Evolutionary conservation across 2,113 vertebrate genomes (phyloP).

Genomic region (Panthera uncia): DNA sequence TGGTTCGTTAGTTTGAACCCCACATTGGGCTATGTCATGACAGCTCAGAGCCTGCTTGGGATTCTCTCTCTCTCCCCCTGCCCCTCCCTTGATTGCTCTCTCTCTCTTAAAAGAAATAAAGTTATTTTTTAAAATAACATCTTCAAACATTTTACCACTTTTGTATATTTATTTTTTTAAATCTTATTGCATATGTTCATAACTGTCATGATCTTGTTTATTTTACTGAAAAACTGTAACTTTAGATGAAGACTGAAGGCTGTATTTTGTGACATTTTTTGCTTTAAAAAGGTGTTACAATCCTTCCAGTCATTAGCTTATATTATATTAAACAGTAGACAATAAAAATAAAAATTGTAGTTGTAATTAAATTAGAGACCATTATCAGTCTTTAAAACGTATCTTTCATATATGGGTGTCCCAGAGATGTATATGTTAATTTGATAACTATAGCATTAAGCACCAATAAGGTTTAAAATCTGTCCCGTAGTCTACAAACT

Average conservation of each 20-base stretch:
- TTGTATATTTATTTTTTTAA: background rate
- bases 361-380: background rate
- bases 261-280: slow-evolving; percentile 30
- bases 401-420: background rate
- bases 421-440: background rate
- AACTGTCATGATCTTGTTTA: background rate
- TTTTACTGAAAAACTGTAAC: background rate
- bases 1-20: too few species aligned
- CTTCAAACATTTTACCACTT: background rate
- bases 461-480: background rate
- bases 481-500: background rate
- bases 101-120: too few species aligned
- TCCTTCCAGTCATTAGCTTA: slow-evolving; percentile 58
- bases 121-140: background rate
- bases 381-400: background rate
- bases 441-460: background rate
- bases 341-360: background rate
- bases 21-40: too few species aligned
- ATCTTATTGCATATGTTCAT: background rate
- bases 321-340: slow-evolving; percentile 19
- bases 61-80: too few species aligned
- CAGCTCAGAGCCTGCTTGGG: too few species aligned
- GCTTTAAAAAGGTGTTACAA: slow-evolving; percentile 50
- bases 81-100: too few species aligned
- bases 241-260: background rate